A percentile compares a stretch with the other conserved stretches of the same genome.
phyloP scores from a whole-genome alignment of 2,888 invertebrate genomes.

The Nomada goodeniana region DNA sequence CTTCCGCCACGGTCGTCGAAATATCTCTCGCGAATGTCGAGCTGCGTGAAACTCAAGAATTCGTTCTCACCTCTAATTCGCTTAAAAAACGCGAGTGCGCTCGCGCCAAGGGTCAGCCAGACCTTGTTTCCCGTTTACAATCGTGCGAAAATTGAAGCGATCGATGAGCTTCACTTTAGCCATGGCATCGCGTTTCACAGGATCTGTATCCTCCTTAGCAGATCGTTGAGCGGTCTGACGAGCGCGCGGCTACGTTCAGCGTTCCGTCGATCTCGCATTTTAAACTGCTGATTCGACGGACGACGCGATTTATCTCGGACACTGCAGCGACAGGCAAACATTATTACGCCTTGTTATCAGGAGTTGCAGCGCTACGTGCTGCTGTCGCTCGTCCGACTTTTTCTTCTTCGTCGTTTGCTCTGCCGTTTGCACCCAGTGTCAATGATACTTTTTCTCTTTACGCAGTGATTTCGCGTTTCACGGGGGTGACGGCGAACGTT shows the following conservation, averaged over 20 bases:
- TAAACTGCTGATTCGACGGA: constrained; percentile 72
- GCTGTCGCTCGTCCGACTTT: constrained; percentile 3
- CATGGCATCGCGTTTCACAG: constrained; percentile 33
- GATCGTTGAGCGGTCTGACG: constrained; percentile 41
- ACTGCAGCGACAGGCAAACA: constrained; percentile 63
- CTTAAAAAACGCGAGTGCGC: constrained; percentile 7
- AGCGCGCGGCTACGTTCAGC: constrained; percentile 39
- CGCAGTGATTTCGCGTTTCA: neutral
- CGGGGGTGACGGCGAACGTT: neutral
- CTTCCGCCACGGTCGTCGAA: neutral
- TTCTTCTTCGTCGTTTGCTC: neutral
- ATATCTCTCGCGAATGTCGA: neutral
- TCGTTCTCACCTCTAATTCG: neutral
- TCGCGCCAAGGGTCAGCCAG: constrained; percentile 30
- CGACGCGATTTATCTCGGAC: constrained; percentile 73
- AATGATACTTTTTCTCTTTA: constrained; percentile 23
- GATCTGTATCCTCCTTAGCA: constrained; percentile 43
- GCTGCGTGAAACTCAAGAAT: constrained; percentile 4
- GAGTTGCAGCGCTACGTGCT: constrained; percentile 41
- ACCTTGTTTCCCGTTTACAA: constrained; percentile 18
- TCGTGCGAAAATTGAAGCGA: constrained; percentile 18
- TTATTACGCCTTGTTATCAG: constrained; percentile 65
- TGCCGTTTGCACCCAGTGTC: constrained; percentile 31
- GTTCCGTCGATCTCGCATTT: constrained; percentile 67
- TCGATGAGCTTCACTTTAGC: constrained; percentile 34